Base-by-base conservation (phyloP, 1,140 invertebrate genomes). In the Drosophila oshimai region DNA sequence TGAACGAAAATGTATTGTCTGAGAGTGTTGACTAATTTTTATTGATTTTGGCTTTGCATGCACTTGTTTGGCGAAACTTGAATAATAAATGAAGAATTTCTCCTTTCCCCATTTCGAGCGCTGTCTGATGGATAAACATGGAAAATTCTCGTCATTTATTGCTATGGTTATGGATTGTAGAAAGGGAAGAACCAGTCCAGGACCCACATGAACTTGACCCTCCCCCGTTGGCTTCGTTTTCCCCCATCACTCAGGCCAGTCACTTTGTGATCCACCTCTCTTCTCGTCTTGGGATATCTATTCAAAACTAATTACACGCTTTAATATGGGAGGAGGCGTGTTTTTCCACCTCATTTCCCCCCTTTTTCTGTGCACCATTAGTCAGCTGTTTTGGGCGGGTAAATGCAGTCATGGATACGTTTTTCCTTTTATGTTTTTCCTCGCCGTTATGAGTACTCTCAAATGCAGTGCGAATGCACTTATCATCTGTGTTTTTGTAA, bases 331-430 rank as follows among this genome's bases (percentile, higher is more conserved):
- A 6, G 18, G 20, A 36, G 26, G 58, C 12, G 58, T 62, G 55
- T 2, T 33, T n/a, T 53, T n/a, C 47, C 47, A 28, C 53, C 54
- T n/a, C 57, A 22, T 55, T 26, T 17, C 12, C 10, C n/a, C 24
- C 34, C 9, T 9, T 18, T 31, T 34, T 61, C 22, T 22, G 20
- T 62, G 22, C 28, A 45, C 58, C 58, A 62, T 62, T 62, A 62
- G 55, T 62, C 55, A 62, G 58, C 55, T 62, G 57, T 62, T 62
- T 62, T 62, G 58, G 37, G 58, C 20, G 20, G 15, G 55, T 62
- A 61, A 61, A 62, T 62, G 58, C 58, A 62, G 58, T 61, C 58
- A 62, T 62, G 58, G 58, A 62, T 62, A 62, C 58, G 54, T 44
- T 58, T 62, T 62, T 60, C 33, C 58, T 42, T 24, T 39, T 31